Percentiles rank a stretch among this genome's conserved stretches.
Conservation (phyloP, 2,797 vertebrate species). For the Champsocephalus esox region DNA sequence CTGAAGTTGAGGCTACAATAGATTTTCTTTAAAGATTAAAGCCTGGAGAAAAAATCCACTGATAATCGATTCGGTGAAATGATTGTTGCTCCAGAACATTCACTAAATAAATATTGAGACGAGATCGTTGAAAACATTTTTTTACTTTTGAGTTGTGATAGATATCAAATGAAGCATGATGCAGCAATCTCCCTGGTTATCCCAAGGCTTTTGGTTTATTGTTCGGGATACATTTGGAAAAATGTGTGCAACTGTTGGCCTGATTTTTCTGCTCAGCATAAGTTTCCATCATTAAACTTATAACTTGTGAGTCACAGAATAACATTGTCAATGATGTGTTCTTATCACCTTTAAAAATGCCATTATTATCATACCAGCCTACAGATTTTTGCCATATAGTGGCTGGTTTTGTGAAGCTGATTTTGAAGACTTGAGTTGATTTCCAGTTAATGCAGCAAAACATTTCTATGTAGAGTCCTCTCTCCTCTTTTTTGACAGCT, state of each 20-base stretch:
- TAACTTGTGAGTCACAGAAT: background rate
- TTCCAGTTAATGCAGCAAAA: background rate
- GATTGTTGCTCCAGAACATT: background rate
- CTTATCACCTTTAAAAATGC: background rate
- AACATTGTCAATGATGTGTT: background rate
- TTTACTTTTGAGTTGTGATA: background rate
- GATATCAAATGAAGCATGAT: background rate
- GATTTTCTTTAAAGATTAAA: background rate
- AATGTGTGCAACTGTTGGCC: background rate
- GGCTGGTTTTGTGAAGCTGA: background rate
- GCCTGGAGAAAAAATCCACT: background rate
- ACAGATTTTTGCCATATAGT: background rate
- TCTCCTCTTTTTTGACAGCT: slow-evolving; percentile 15
- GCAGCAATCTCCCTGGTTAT: background rate
- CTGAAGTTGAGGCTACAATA: background rate
- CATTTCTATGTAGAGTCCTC: background rate
- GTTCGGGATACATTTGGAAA: background rate
- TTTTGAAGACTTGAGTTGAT: slow-evolving; percentile 1
- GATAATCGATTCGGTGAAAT: background rate
- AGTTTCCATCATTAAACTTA: background rate
- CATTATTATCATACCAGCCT: background rate
- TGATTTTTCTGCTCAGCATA: background rate
- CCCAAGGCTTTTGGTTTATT: background rate
- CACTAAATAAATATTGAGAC: background rate
- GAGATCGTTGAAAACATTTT: background rate